Evolutionary conservation across 2,113 vertebrate species (phyloP).

Genomic region (Lamprologus sp.): DNA sequence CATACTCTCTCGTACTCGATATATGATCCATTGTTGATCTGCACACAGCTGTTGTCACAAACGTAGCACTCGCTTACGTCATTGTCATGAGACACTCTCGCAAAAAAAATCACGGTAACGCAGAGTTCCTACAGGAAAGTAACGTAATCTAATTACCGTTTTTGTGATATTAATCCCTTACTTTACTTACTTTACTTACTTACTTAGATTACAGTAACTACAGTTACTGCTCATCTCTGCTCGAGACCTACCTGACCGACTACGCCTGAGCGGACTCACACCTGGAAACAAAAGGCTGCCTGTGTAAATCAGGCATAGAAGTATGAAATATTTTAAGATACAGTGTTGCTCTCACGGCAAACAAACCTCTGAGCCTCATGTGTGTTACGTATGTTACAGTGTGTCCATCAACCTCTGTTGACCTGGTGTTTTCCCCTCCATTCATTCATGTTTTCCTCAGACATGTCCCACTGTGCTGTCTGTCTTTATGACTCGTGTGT

Average conservation of each 20-base stretch:
- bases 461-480: slow-evolving; percentile 3
- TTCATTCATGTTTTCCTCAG: slow-evolving; percentile 24
- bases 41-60: too few relatives aligned
- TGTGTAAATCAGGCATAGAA: not conserved
- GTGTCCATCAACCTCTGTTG: slow-evolving; percentile 22
- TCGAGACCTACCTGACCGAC: not conserved
- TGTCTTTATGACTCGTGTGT: not conserved
- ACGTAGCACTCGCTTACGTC: too few relatives aligned
- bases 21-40: too few relatives aligned
- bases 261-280: accelerated
- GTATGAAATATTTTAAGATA: not conserved
- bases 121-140: too few relatives aligned
- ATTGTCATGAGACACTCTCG: too few relatives aligned
- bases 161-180: too few relatives aligned
- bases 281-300: not conserved
- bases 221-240: too few relatives aligned
- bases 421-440: slow-evolving; percentile 11
- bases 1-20: too few relatives aligned
- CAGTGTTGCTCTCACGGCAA: not conserved
- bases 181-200: too few relatives aligned
- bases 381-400: not conserved
- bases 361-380: not conserved
- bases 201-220: too few relatives aligned
- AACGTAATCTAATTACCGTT: too few relatives aligned
- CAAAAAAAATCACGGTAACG: too few relatives aligned